These are phyloP conservation scores for Chaetodon auriga DNA, from an alignment of 2,113 vertebrate species.

Conservation along the genomic window DNA sequence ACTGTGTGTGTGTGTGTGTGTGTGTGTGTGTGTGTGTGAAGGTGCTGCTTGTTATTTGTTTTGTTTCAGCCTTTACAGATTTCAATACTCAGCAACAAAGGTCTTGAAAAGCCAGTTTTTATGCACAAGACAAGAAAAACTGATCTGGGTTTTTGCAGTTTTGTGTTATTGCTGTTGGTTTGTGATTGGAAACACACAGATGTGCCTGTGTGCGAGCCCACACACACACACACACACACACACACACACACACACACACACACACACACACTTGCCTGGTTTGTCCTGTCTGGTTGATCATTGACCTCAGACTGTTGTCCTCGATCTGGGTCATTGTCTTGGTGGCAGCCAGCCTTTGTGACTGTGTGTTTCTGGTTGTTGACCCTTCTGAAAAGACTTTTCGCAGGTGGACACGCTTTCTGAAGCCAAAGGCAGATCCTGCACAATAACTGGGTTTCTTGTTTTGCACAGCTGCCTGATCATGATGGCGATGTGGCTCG, in stretches of 20 bases:
- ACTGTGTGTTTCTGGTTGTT: slow-evolving; percentile 55
- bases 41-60: slow-evolving; percentile 12
- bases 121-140: slow-evolving; percentile 2
- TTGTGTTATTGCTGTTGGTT: slow-evolving; percentile 9
- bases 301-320: slow-evolving; percentile 63
- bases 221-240: background rate
- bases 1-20: background rate
- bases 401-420: slow-evolving; percentile 31
- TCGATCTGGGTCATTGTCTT: slow-evolving; percentile 56
- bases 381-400: slow-evolving; percentile 52
- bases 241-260: background rate
- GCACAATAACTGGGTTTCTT: slow-evolving; percentile 33
- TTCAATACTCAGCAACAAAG: background rate
- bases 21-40: slow-evolving; percentile 16
- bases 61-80: background rate
- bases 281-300: slow-evolving; percentile 59
- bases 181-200: slow-evolving; percentile 5
- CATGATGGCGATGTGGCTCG: slow-evolving; percentile 9
- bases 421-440: slow-evolving; percentile 20
- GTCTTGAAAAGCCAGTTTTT: slow-evolving; percentile 1
- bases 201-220: background rate
- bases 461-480: slow-evolving; percentile 42
- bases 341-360: slow-evolving; percentile 16
- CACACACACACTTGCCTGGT: slow-evolving; percentile 7
- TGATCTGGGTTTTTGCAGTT: background rate